Conservation (phyloP, 2,888 invertebrate species). For the Mimas tiliae region DNA sequence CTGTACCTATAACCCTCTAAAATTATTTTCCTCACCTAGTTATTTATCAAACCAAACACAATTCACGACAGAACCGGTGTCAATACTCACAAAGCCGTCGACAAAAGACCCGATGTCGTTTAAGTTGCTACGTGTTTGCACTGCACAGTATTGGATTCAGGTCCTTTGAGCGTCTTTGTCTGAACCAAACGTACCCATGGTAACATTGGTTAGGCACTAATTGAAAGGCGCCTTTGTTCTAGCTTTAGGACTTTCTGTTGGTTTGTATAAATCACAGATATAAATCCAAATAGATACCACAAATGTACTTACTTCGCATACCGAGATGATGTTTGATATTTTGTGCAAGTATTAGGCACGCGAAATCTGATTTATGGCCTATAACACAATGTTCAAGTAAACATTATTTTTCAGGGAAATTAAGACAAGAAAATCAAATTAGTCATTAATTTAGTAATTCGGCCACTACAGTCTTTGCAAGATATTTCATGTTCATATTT, state of each 20-base stretch:
- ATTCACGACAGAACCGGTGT: neutral
- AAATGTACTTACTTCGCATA: too few relatives aligned
- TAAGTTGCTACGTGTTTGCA: constrained; percentile 24
- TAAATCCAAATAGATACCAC: too few relatives aligned
- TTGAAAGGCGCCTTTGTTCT: neutral
- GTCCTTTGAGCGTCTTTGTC: constrained; percentile 29
- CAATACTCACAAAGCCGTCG: neutral
- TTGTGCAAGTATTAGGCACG: too few relatives aligned
- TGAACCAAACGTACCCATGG: constrained; percentile 12
- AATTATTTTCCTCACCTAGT: neutral
- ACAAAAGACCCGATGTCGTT: constrained; percentile 3
- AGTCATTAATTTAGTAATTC: too few relatives aligned
- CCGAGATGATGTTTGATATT: too few relatives aligned
- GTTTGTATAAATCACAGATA: neutral
- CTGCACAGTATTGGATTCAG: constrained; percentile 27
- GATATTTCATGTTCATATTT: too few relatives aligned
- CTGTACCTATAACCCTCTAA: too few relatives aligned
- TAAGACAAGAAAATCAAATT: too few relatives aligned
- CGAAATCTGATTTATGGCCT: too few relatives aligned
- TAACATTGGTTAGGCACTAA: constrained; percentile 21
- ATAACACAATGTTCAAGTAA: too few relatives aligned
- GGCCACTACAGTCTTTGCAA: too few relatives aligned
- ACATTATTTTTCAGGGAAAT: too few relatives aligned
- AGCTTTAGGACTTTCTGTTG: neutral
- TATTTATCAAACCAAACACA: neutral